phyloP scores from a whole-genome alignment of 2,113 vertebrate species.

The Notothenia rossii region DNA sequence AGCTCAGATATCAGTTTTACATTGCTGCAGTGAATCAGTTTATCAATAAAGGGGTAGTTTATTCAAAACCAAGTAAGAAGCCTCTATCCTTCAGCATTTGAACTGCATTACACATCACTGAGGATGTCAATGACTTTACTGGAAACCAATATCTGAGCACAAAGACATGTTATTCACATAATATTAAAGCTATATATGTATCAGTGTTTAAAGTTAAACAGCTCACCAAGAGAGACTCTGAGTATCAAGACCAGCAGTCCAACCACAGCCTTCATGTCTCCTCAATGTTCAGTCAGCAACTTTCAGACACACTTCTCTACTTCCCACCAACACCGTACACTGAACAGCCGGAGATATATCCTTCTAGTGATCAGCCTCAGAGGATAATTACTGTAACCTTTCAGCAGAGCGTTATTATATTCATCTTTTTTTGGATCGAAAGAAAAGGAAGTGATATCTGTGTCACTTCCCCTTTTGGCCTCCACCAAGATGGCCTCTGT shows the following conservation, averaged over 20 bases:
- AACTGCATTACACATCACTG: background rate
- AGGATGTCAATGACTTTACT: background rate
- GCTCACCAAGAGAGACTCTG: constrained; percentile 35
- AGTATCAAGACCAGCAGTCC: constrained; percentile 17
- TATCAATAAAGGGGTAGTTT: background rate
- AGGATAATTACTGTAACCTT: background rate
- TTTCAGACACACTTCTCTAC: background rate
- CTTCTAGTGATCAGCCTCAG: background rate
- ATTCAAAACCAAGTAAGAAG: too few relatives aligned
- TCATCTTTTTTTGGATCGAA: background rate
- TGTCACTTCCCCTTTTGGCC: constrained; percentile 9
- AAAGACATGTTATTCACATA: background rate
- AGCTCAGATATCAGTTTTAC: background rate
- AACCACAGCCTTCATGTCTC: constrained; percentile 24
- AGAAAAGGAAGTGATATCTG: constrained; percentile 18
- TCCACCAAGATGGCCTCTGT: background rate
- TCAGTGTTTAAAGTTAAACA: background rate
- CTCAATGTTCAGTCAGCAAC: background rate
- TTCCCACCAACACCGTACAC: background rate
- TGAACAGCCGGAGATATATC: background rate
- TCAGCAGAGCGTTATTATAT: background rate
- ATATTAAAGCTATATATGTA: background rate
- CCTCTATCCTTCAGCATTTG: background rate
- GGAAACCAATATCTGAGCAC: background rate
- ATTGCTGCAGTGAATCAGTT: background rate